Evolutionary conservation across 2,113 vertebrate species (phyloP), one percentile per base, ranked within the genome.

Genomic region (Typhlomys cinereus): DNA sequence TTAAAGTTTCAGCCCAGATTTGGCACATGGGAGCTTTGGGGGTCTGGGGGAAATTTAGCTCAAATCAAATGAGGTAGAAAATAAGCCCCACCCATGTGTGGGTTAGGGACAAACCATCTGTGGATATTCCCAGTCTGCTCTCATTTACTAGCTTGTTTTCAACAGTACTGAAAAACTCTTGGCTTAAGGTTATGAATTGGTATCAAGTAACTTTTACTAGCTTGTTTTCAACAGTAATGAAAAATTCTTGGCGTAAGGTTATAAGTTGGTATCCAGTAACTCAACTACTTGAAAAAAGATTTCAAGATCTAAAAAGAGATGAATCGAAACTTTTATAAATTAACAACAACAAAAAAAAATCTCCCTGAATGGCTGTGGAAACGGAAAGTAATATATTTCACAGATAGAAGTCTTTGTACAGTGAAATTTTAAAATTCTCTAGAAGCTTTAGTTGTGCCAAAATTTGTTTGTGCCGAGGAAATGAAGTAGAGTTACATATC

Each of bases 141-240:
- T 18, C 46, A 21, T 39, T 29, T 48, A 17, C 23, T 74, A 50
- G 21, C 64, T 9, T 44, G 34, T 29, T 67, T 85, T 69, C 11
- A 1, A 54, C 14, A 29, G 5, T 67, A n/a, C 21, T 89, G 46
- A 75, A 76, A 87, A 6, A 41, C 39, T 78, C 29, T 83, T 74
- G 59, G 34, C 12, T 36, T 21, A 34, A 70, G 18, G 29, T 92
- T 80, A 76, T 59, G 62, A 66, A 17, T 71, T 75, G 18, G 20
- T 80, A 62, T n/a, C n/a, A 84, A 93, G 18, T 69, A 78, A 59
- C 64, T 89, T 48, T 73, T 87, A 48, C n/a, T n/a, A n/a, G n/a
- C n/a, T n/a, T n/a, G n/a, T n/a, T n/a, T n/a, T n/a, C n/a, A n/a
- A n/a, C n/a, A n/a, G n/a, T n/a, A n/a, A n/a, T n/a, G n/a, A n/a